phyloP scores from a whole-genome alignment of 1,140 invertebrate genomes.

The Leptoteleia sp. region DNA sequence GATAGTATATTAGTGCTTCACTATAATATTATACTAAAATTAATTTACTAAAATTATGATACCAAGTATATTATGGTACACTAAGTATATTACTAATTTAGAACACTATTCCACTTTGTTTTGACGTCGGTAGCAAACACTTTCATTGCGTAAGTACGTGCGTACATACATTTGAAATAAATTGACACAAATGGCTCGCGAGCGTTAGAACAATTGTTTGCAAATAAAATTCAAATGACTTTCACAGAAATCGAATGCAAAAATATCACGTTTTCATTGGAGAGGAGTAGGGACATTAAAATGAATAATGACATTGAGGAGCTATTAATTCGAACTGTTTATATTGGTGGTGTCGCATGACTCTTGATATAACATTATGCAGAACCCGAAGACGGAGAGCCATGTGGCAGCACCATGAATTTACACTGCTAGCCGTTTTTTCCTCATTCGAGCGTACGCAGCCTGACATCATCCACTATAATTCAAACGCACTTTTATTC shows the following conservation, averaged over 20 bases:
- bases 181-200: too few relatives aligned
- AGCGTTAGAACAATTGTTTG: not conserved
- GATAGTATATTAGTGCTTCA: too few relatives aligned
- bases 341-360: conserved; percentile 27
- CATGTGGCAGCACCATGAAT: conserved; percentile 38
- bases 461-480: conserved; percentile 30
- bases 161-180: too few relatives aligned
- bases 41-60: too few relatives aligned
- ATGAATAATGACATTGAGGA: conserved; percentile 26
- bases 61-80: too few relatives aligned
- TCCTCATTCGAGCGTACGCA: conserved; percentile 18
- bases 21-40: too few relatives aligned
- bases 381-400: conserved; percentile 43
- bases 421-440: conserved; percentile 26
- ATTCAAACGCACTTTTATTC: conserved; percentile 14
- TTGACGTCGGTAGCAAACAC: too few relatives aligned
- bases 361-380: conserved; percentile 43
- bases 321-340: conserved; percentile 31
- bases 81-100: too few relatives aligned
- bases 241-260: not conserved
- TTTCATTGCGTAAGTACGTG: too few relatives aligned
- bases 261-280: not conserved
- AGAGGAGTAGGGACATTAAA: not conserved
- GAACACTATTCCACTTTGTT: too few relatives aligned
- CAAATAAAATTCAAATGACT: not conserved